These are phyloP conservation scores for Leucophenga varia DNA, from an alignment of 1,140 invertebrate genomes.

Conservation along the genomic window DNA sequence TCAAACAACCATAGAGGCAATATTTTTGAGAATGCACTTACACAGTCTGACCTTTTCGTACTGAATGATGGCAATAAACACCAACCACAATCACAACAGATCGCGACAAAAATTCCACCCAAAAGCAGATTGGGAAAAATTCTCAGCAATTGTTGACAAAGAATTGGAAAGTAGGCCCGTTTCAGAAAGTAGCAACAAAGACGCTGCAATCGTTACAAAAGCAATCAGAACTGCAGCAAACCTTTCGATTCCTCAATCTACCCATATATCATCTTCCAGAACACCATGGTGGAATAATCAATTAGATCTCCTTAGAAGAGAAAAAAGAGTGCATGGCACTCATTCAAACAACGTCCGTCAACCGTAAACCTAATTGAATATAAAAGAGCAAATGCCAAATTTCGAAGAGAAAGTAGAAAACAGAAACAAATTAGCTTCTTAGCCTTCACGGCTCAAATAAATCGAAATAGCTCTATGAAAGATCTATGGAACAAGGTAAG, in stretches of 20 bases:
- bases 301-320: not conserved
- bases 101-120: too few species aligned
- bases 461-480: not conserved
- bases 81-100: too few species aligned
- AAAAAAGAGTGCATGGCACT: not conserved
- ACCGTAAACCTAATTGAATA: not conserved
- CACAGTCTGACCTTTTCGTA: not conserved
- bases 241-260: constrained; percentile 2
- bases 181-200: constrained; percentile 2
- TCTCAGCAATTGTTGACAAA: too few species aligned
- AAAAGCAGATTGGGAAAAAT: too few species aligned
- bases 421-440: not conserved
- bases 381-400: constrained; percentile 4
- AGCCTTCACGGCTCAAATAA: not conserved
- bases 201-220: constrained; percentile 1
- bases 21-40: not conserved
- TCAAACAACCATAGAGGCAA: too few species aligned
- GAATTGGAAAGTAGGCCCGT: not conserved
- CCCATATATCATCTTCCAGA: not conserved
- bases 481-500: constrained; percentile 8
- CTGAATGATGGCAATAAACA: constrained; percentile 1
- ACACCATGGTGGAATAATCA: constrained; percentile 4
- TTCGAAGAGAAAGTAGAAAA: not conserved
- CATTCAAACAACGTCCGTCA: not conserved
- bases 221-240: not conserved